Percentiles rank a stretch among this genome's conserved stretches.
Evolutionary conservation across 2,888 invertebrate genomes (phyloP).

Genomic region (Drosophila lacicola): DNA sequence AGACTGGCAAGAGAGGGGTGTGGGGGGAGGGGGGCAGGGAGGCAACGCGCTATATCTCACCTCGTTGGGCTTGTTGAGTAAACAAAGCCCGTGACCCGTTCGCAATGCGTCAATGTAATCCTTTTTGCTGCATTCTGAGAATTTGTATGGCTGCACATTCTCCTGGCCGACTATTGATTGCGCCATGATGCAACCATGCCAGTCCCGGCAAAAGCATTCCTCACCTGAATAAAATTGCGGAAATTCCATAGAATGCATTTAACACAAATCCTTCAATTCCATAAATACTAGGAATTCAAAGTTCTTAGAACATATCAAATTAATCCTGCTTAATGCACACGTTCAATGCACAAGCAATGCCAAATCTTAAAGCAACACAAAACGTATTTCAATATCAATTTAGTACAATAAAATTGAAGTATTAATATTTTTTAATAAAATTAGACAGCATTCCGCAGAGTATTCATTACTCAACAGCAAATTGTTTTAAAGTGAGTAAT

Average conservation of each 20-base stretch:
- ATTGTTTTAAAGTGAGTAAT: too few relatives aligned
- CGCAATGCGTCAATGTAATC: constrained; percentile 95
- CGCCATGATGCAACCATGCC: constrained; percentile 98
- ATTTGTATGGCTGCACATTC: constrained; percentile 97
- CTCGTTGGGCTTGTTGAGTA: constrained; percentile 97
- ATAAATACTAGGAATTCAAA: background rate
- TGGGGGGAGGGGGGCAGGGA: background rate
- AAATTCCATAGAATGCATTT: constrained; percentile 3
- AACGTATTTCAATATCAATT: too few relatives aligned
- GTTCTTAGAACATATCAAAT: background rate
- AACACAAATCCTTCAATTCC: constrained; percentile 10
- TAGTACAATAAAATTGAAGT: too few relatives aligned
- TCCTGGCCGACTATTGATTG: constrained; percentile 95
- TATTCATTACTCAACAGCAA: too few relatives aligned
- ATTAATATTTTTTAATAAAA: too few relatives aligned
- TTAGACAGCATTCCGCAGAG: too few relatives aligned
- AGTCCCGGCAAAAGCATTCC: constrained; percentile 95
- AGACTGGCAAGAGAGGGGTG: background rate
- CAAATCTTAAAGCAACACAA: background rate
- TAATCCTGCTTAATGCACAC: background rate
- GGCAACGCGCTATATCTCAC: constrained; percentile 85
- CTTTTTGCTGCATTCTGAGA: constrained; percentile 96
- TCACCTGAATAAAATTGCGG: constrained; percentile 86
- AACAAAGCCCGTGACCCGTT: constrained; percentile 94
- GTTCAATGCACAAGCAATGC: background rate